Conservation (phyloP, 2,888 invertebrate species). For the Drosophila longiperda region DNA sequence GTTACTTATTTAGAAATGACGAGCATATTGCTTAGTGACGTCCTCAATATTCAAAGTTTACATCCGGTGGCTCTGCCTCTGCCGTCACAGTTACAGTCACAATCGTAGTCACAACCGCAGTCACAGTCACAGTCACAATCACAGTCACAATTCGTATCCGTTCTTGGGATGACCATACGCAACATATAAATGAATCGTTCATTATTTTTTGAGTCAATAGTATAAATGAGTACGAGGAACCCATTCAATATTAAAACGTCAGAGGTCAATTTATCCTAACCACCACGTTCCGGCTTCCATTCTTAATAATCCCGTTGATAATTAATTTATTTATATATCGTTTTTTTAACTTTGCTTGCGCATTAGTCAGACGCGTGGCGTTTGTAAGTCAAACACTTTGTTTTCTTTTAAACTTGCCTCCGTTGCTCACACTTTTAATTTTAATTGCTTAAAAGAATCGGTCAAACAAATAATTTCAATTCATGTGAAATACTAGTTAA, state of each 20-base stretch:
- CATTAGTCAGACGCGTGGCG: background rate
- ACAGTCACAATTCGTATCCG: background rate
- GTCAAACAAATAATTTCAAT: no score
- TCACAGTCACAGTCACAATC: background rate
- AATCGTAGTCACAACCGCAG: background rate
- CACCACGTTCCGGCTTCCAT: background rate
- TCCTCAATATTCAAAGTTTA: background rate
- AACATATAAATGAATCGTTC: conserved; percentile 5
- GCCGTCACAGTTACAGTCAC: background rate
- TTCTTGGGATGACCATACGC: background rate
- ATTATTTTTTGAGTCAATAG: background rate
- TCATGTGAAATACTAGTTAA: no score
- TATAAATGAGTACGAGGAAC: background rate
- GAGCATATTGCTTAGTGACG: background rate
- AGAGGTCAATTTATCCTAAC: background rate
- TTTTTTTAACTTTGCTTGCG: background rate
- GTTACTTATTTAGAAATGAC: conserved; percentile 38
- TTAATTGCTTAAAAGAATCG: no score
- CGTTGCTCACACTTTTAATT: no score
- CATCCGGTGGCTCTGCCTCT: background rate
- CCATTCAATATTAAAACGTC: background rate
- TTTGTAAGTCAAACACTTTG: background rate
- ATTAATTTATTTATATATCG: background rate
- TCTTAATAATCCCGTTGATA: background rate
- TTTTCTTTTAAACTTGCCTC: background rate